Conservation (phyloP, 2,113 vertebrate species). For the Lanius collurio region DNA sequence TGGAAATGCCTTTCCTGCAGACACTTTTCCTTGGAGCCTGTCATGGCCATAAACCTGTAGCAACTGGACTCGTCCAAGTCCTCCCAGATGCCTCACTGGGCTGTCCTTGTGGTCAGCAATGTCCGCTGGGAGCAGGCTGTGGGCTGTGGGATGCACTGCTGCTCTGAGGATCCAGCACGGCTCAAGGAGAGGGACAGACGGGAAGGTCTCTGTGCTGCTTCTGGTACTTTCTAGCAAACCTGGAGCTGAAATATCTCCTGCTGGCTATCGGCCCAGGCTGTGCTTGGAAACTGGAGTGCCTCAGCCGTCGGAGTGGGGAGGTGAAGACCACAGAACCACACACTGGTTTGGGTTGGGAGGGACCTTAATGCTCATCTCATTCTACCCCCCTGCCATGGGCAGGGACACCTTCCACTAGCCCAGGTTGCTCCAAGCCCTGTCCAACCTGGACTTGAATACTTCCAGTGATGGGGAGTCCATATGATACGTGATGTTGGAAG, state of each 20-base stretch:
- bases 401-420: neutral
- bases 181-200: accelerated
- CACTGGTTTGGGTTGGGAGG: neutral
- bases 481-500: neutral
- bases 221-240: neutral
- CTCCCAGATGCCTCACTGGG: neutral
- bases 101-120: accelerated
- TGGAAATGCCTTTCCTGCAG: neutral
- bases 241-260: neutral
- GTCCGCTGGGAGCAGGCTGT: accelerated
- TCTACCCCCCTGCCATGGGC: neutral
- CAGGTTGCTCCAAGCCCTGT: neutral
- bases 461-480: neutral
- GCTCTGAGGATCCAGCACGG: neutral
- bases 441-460: neutral
- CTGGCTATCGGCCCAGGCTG: neutral
- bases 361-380: neutral
- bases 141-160: neutral
- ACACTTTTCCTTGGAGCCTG: neutral
- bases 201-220: neutral
- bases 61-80: accelerated
- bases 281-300: neutral
- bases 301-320: accelerated
- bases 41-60: neutral
- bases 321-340: neutral